Percentiles rank a stretch among this genome's conserved stretches.
Evolutionary conservation across 1,140 invertebrate genomes (phyloP).

Genomic region (Cydia amplana): DNA sequence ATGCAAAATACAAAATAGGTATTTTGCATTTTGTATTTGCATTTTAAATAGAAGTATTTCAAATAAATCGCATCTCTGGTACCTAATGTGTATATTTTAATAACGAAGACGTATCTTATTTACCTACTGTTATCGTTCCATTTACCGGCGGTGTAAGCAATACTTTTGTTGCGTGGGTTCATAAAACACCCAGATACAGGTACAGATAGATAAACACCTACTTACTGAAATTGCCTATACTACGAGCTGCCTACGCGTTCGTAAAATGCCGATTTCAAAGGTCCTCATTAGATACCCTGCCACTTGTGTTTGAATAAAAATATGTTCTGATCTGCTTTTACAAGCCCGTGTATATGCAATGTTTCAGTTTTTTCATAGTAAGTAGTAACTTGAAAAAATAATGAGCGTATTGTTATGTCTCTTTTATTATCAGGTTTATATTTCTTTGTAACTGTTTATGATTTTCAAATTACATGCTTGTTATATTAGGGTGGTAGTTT

Average conservation of each 20-base stretch:
- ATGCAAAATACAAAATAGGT: too few species aligned
- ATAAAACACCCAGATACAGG: background rate
- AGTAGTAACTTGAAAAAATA: background rate
- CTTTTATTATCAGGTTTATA: background rate
- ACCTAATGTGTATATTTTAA: too few species aligned
- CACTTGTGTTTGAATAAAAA: constrained; percentile 8
- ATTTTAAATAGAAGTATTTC: too few species aligned
- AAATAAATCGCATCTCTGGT: too few species aligned
- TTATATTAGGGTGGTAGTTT: too few species aligned
- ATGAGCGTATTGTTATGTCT: background rate
- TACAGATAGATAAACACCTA: background rate
- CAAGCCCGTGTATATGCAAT: background rate
- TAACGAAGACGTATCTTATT: background rate
- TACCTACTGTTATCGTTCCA: background rate
- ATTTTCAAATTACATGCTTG: background rate
- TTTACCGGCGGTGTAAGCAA: background rate
- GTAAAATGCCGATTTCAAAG: background rate
- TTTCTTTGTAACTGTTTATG: background rate
- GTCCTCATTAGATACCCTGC: background rate
- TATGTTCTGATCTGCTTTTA: background rate
- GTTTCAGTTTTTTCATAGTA: background rate
- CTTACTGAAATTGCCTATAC: background rate
- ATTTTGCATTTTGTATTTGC: too few species aligned
- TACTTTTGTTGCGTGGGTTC: background rate
- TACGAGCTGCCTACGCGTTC: background rate